Evolutionary conservation across 2,888 invertebrate species (phyloP).

Genomic region (Mellilla xanthometata): DNA sequence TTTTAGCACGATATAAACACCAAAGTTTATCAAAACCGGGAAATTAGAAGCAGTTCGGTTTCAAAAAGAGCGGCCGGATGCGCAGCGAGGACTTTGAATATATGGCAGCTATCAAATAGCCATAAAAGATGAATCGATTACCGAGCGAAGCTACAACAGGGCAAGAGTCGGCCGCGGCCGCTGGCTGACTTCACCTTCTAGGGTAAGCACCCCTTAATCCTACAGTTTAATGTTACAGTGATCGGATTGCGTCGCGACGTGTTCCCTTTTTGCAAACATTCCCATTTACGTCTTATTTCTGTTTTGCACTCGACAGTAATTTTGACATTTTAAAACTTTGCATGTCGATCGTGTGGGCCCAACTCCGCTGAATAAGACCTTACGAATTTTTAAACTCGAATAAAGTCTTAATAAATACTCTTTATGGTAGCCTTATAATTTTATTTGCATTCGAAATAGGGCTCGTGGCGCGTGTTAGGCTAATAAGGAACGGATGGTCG

Average conservation of each 20-base stretch:
- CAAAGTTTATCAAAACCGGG: too few species aligned
- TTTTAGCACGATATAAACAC: too few species aligned
- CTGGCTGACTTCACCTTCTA: slow-evolving; percentile 38
- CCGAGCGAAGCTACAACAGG: slow-evolving; percentile 34
- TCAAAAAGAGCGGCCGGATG: slow-evolving; percentile 30
- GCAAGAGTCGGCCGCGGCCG: slow-evolving; percentile 23
- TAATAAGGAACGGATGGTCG: slow-evolving; percentile 74
- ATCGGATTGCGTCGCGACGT: slow-evolving; percentile 60
- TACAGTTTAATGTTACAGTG: slow-evolving; percentile 65
- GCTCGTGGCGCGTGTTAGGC: slow-evolving; percentile 68
- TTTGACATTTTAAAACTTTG: slow-evolving; percentile 74
- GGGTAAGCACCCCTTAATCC: slow-evolving; percentile 58
- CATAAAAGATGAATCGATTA: slow-evolving; percentile 67
- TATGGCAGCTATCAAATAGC: slow-evolving; percentile 56
- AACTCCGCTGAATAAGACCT: slow-evolving; percentile 69
- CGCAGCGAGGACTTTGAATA: slow-evolving; percentile 36
- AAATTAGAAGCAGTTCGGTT: not conserved
- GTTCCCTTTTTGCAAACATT: slow-evolving; percentile 61
- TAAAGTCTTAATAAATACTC: slow-evolving; percentile 78
- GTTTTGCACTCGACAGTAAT: slow-evolving; percentile 58
- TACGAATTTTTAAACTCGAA: slow-evolving; percentile 75
- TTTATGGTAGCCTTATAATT: slow-evolving; percentile 74
- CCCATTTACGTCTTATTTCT: slow-evolving; percentile 75
- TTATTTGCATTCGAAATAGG: slow-evolving; percentile 76
- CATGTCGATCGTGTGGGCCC: slow-evolving; percentile 59